phyloP scores from a whole-genome alignment of 2,888 invertebrate species.

The Thyatira batis region DNA sequence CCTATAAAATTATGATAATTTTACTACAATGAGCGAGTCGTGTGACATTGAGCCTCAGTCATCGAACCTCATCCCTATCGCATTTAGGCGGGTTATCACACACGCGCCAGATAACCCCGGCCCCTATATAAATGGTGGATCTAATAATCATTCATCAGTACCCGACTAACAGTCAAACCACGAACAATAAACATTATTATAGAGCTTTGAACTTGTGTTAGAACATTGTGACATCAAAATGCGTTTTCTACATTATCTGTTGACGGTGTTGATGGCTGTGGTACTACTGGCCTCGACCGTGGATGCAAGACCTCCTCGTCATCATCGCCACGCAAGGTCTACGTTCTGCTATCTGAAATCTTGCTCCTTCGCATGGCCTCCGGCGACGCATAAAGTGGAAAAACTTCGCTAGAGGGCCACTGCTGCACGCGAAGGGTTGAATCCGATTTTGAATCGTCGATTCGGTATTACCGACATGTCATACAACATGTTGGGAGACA shows the following conservation, averaged over 20 bases:
- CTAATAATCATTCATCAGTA: constrained; percentile 57
- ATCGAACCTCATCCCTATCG: constrained; percentile 66
- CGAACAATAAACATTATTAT: constrained; percentile 34
- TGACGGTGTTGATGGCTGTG: constrained; percentile 45
- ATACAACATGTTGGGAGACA: constrained; percentile 15
- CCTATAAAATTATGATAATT: constrained; percentile 61
- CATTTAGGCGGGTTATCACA: constrained; percentile 70
- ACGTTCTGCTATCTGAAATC: constrained; percentile 63
- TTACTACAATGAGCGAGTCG: constrained; percentile 60
- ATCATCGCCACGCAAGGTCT: constrained; percentile 47
- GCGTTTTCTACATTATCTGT: constrained; percentile 56
- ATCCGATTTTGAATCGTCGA: not conserved
- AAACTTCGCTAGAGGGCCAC: not conserved
- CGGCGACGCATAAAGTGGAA: constrained; percentile 36
- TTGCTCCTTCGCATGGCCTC: constrained; percentile 48
- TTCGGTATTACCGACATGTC: constrained; percentile 8
- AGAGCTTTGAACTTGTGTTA: constrained; percentile 12
- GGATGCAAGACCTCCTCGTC: constrained; percentile 43
- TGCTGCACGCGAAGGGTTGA: too few species aligned
- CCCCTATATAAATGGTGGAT: constrained; percentile 61
- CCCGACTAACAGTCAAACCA: constrained; percentile 50
- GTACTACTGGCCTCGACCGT: constrained; percentile 37
- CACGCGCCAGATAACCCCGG: constrained; percentile 75
- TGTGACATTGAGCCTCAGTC: constrained; percentile 76
- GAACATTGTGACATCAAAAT: constrained; percentile 38